These are phyloP conservation scores for Aphidius gifuensis DNA, from an alignment of 1,140 invertebrate species.

Conservation along the genomic window DNA sequence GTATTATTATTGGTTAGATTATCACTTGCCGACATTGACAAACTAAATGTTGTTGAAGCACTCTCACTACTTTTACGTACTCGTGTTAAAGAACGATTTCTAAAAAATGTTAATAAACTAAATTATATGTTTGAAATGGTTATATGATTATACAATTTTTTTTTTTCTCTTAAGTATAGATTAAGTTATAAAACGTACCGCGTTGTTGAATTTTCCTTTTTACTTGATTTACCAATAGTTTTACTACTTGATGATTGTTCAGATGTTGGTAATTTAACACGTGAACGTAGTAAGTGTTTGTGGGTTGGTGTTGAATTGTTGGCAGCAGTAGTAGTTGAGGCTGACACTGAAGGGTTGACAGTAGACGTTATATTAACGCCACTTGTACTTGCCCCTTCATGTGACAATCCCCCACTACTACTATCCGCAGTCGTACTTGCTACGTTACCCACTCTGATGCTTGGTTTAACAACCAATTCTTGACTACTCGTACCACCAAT, in stretches of 20 bases:
- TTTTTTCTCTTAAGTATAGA: conserved; percentile 41
- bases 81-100: conserved; percentile 62
- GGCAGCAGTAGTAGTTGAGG: conserved; percentile 42
- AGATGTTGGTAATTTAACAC: conserved; percentile 42
- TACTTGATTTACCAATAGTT: conserved; percentile 44
- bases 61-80: conserved; percentile 53
- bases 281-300: conserved; percentile 53
- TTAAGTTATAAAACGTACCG: conserved; percentile 44
- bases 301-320: conserved; percentile 51
- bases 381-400: conserved; percentile 54
- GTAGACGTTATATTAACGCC: conserved; percentile 43
- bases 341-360: conserved; percentile 47
- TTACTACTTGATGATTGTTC: conserved; percentile 38
- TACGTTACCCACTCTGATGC: conserved; percentile 57
- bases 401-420: conserved; percentile 52
- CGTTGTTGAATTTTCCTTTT: conserved; percentile 63
- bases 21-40: conserved; percentile 48
- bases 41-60: conserved; percentile 36
- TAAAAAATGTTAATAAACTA: conserved; percentile 19
- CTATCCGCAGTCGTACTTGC: conserved; percentile 54
- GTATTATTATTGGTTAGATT: conserved; percentile 39
- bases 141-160: conserved; percentile 21
- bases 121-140: background rate
- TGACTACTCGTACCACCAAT: conserved; percentile 47
- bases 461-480: conserved; percentile 52